Evolutionary conservation across 35 echinoderm and acorn worm genomes (phyloP), one percentile per base, ranked within the genome.

Genomic region (Lytechinus pictus): DNA sequence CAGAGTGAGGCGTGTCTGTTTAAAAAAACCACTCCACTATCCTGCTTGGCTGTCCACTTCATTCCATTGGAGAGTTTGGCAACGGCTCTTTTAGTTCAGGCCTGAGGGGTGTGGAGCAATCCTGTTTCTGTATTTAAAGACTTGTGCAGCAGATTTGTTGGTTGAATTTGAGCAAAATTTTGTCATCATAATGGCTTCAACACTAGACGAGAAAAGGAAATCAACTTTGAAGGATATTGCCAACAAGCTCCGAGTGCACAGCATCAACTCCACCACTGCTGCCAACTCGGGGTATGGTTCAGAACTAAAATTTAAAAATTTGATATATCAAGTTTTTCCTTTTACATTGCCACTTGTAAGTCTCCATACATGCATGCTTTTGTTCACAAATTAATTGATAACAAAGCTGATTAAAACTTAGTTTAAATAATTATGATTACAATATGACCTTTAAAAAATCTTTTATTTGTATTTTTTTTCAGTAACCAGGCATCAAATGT

Each of bases 181-280:
- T 58, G 56, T 58, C 66, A 90, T 90, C 10, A 90, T 52, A 10
- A 28, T 51, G 88, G 9, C 88, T 44, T 28, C 88, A 14, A 54
- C 88, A 14, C 88, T 90, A 52, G 52, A 10, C 52, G 88, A 28
- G 9, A 13, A 90, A 10, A 90, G 88, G 24, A 90, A 90, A 27
- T 95, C 95, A 87, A 27, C 95, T 56, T 90, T 97, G 71, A 95
- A 94, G 66, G 96, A 97, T 27, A 95, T 97, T 87, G 95, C 96
- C 13, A 95, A 97, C 51, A 95, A 95, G 60, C 44, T 97, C 55
- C 91, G 96, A 52, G 92, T 97, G 86, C 96, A 97, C 90, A 97
- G 96, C 86, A 97, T 97, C 54, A 91, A 95, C 44, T 54, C 95
- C 61, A 97, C 96, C 29, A 89, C 86, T 95, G 96, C 96, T 54